Evolutionary conservation across 2,113 vertebrate species (phyloP).

Genomic region (Sula dactylatra): DNA sequence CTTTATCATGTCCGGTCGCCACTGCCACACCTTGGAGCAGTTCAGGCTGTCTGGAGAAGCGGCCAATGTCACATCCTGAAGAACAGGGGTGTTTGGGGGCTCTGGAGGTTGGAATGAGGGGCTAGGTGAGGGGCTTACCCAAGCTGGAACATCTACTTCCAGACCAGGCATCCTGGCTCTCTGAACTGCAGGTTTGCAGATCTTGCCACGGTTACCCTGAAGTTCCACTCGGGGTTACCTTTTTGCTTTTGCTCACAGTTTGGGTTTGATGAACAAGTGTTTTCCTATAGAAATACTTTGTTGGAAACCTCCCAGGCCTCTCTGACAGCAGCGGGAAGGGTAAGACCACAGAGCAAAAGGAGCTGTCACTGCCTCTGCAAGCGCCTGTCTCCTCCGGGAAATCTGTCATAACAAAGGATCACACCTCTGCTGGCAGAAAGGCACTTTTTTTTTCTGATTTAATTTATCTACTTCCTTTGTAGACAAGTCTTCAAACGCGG

Average conservation of each 20-base stretch:
- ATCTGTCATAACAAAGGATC: too few species aligned
- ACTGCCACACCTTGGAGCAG: neutral
- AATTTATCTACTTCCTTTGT: neutral
- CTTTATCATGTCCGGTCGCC: fast-evolving
- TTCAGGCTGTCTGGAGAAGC: neutral
- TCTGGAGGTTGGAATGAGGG: neutral
- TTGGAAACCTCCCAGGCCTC: neutral
- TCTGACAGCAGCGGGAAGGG: neutral
- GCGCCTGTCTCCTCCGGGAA: neutral
- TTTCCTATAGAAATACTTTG: neutral
- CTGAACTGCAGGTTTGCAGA: fast-evolving
- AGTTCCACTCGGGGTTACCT: neutral
- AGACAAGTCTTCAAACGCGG: neutral
- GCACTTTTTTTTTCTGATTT: neutral
- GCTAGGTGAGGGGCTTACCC: neutral
- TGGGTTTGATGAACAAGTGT: neutral
- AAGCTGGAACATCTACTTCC: neutral
- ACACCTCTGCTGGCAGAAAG: fast-evolving
- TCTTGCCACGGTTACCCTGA: fast-evolving
- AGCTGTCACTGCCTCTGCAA: neutral
- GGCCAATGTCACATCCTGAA: neutral
- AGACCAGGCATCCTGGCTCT: too few species aligned
- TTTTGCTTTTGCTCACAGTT: neutral
- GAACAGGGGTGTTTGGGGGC: fast-evolving
- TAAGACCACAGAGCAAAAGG: fast-evolving